Evolutionary conservation across 1,140 invertebrate genomes (phyloP).

Genomic region (Pygmarrhopalites habei): DNA sequence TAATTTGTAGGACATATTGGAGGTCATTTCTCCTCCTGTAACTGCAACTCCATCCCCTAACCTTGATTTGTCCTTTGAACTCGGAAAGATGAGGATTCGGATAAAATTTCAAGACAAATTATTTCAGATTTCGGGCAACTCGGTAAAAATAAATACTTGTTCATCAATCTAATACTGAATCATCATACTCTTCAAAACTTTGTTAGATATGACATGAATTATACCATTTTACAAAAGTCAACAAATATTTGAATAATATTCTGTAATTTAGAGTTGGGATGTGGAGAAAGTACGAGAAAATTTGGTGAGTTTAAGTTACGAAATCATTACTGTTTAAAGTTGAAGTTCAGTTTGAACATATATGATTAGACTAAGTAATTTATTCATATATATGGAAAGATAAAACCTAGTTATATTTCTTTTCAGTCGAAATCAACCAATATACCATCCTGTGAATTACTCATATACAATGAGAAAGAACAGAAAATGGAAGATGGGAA

Average conservation of each 20-base stretch:
- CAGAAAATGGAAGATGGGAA: neutral
- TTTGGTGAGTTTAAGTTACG: neutral
- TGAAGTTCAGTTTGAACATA: too few species aligned
- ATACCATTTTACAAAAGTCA: neutral
- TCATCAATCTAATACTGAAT: neutral
- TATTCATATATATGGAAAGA: too few species aligned
- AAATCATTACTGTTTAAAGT: too few species aligned
- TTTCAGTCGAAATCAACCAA: too few species aligned
- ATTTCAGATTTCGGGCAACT: neutral
- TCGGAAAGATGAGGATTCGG: neutral
- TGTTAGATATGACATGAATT: too few species aligned
- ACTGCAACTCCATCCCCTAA: too few species aligned
- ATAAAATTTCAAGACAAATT: neutral
- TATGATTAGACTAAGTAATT: too few species aligned
- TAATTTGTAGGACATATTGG: too few species aligned
- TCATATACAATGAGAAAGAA: neutral
- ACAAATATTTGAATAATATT: neutral
- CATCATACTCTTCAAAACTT: neutral
- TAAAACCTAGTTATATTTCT: too few species aligned
- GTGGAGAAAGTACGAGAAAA: neutral
- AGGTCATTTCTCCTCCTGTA: too few species aligned
- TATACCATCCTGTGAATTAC: neutral
- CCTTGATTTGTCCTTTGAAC: too few species aligned
- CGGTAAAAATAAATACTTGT: neutral
- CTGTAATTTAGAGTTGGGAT: neutral